A percentile compares a stretch with the other conserved stretches of the same genome.
phyloP scores from a whole-genome alignment of 23 tunicate species.

The Styela clava region DNA sequence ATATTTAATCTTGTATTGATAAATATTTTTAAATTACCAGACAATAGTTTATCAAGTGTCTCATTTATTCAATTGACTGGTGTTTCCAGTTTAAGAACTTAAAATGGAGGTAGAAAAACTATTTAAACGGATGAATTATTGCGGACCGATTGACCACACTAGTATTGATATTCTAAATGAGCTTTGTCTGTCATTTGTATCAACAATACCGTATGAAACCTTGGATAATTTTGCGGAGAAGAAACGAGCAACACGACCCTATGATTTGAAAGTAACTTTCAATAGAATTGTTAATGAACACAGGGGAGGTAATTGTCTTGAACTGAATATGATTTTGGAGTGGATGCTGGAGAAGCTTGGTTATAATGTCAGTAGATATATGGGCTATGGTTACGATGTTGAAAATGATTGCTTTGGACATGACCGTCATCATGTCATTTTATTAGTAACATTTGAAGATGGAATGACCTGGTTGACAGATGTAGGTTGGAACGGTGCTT shows the following conservation, averaged over 20 bases:
- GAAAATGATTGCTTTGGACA: background rate
- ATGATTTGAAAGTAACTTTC: background rate
- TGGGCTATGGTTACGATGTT: background rate
- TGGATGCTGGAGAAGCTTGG: background rate
- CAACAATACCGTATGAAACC: background rate
- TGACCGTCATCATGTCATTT: background rate
- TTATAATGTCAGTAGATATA: background rate
- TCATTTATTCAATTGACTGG: no score
- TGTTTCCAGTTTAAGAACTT: no score
- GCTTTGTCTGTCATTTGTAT: background rate
- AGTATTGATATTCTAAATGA: background rate
- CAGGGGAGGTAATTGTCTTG: background rate
- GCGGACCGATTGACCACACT: background rate
- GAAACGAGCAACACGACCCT: background rate
- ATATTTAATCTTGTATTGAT: no score
- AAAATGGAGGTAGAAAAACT: background rate
- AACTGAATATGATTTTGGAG: background rate
- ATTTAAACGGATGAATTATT: background rate
- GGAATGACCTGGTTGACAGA: background rate
- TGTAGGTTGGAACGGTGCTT: background rate
- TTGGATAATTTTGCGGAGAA: background rate
- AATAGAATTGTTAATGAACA: background rate
- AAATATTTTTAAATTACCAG: no score
- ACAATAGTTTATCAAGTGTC: no score
- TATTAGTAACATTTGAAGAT: background rate